A percentile compares a stretch with the other conserved stretches of the same genome.
Evolutionary conservation across 2,888 invertebrate genomes (phyloP).

Genomic region (Helleia helle): DNA sequence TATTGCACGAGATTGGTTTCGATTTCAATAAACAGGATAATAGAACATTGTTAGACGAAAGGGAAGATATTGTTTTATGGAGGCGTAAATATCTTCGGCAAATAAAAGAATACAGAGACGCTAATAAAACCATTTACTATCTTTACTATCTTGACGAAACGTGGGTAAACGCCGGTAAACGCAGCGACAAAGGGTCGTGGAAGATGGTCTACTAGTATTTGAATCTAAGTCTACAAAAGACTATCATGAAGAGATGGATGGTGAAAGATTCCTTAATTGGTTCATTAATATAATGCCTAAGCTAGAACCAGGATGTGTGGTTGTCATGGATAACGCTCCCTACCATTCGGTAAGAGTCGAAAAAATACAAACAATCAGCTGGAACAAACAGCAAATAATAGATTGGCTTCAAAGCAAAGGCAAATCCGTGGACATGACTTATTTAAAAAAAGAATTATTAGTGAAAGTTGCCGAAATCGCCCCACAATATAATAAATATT

Average conservation of each 20-base stretch:
- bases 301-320: constrained; percentile 2
- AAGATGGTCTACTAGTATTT: background rate
- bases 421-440: constrained; percentile 11
- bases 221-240: constrained; percentile 6
- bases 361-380: background rate
- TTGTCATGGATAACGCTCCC: constrained; percentile 12
- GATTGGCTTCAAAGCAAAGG: constrained; percentile 1
- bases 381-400: constrained; percentile 8
- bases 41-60: constrained; percentile 16
- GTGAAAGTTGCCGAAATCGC: constrained; percentile 11
- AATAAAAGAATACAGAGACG: constrained; percentile 16
- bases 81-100: constrained; percentile 16
- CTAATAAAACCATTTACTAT: constrained; percentile 12
- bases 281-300: constrained; percentile 8
- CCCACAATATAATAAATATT: constrained; percentile 14
- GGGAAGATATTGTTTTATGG: constrained; percentile 19
- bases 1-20: background rate
- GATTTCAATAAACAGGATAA: constrained; percentile 12
- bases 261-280: background rate
- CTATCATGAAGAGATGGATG: constrained; percentile 6
- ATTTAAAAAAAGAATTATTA: constrained; percentile 15
- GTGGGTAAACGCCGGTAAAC: background rate
- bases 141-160: background rate
- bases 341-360: constrained; percentile 3
- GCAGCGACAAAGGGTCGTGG: background rate